Percentiles rank a stretch among this genome's conserved stretches.
These are phyloP conservation scores for Stegostoma tigrinum DNA, from an alignment of 2,113 vertebrate genomes.

Conservation along the genomic window DNA sequence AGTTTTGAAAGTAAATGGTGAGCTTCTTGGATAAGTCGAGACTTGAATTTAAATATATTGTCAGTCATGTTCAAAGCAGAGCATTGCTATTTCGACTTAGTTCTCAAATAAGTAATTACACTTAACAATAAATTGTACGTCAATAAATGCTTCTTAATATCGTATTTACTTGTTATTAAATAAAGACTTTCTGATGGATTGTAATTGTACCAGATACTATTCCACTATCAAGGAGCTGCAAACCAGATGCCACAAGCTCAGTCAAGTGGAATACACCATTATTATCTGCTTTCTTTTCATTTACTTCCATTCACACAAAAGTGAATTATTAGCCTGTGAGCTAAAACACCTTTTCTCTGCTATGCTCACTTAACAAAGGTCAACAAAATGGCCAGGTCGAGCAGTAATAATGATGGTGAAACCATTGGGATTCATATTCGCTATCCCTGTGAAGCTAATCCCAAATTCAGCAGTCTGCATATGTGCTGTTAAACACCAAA, in stretches of 20 bases:
- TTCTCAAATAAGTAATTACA: background rate
- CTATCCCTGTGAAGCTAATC: background rate
- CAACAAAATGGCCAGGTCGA: background rate
- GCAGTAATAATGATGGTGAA: background rate
- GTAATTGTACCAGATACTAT: background rate
- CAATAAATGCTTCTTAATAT: constrained; percentile 10
- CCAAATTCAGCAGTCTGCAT: background rate
- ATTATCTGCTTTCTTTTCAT: background rate
- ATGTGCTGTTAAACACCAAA: background rate
- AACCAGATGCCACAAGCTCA: background rate
- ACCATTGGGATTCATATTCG: background rate
- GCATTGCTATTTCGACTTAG: background rate
- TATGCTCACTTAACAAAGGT: background rate
- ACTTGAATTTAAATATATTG: background rate
- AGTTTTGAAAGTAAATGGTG: background rate
- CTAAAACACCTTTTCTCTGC: background rate
- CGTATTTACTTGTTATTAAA: background rate
- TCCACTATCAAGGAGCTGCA: background rate
- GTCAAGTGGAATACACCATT: background rate
- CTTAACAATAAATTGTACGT: background rate
- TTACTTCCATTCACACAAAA: background rate
- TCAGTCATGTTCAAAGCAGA: background rate
- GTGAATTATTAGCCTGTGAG: background rate
- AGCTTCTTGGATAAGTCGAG: background rate
- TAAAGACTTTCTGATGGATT: background rate